Evolutionary conservation across 2,888 invertebrate genomes (phyloP).

Genomic region (Tribolium freemani): DNA sequence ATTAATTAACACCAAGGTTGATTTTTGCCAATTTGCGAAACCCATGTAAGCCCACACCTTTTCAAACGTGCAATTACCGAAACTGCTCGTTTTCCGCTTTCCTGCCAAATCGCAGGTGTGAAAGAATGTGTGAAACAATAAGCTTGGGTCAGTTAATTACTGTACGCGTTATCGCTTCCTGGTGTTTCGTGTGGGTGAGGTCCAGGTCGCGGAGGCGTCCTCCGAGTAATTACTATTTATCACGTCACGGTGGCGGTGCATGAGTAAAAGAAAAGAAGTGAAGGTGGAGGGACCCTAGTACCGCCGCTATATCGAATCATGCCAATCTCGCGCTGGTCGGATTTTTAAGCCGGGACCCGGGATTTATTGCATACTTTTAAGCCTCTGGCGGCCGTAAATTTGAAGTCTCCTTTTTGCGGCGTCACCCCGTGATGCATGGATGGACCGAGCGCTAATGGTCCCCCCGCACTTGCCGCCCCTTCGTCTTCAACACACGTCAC

Average conservation of each 20-base stretch:
- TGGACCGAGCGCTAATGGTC: conserved; percentile 57
- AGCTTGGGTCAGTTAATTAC: conserved; percentile 23
- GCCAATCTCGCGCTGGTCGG: conserved; percentile 62
- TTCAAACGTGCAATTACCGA: too few relatives aligned
- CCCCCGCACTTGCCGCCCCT: conserved; percentile 42
- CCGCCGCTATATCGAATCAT: conserved; percentile 60
- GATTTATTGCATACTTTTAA: conserved; percentile 70
- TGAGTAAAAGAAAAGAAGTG: conserved; percentile 47
- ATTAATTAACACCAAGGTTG: too few relatives aligned
- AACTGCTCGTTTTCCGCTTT: too few relatives aligned
- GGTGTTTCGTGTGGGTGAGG: conserved; percentile 40
- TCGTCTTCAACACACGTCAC: conserved; percentile 45
- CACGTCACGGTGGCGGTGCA: conserved; percentile 49
- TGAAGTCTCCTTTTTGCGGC: conserved; percentile 65
- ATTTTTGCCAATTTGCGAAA: too few relatives aligned
- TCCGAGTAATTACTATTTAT: conserved; percentile 56
- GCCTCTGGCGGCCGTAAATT: conserved; percentile 69
- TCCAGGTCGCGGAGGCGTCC: conserved; percentile 40
- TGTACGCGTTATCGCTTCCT: conserved; percentile 33
- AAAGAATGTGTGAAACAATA: conserved; percentile 16
- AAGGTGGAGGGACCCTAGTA: conserved; percentile 40
- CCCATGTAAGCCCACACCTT: too few relatives aligned
- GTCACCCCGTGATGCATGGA: conserved; percentile 65
- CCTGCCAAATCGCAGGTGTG: not conserved
- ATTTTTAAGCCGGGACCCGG: conserved; percentile 66